Conservation (phyloP, 2,113 vertebrate species). For the Spea multiplicata region DNA sequence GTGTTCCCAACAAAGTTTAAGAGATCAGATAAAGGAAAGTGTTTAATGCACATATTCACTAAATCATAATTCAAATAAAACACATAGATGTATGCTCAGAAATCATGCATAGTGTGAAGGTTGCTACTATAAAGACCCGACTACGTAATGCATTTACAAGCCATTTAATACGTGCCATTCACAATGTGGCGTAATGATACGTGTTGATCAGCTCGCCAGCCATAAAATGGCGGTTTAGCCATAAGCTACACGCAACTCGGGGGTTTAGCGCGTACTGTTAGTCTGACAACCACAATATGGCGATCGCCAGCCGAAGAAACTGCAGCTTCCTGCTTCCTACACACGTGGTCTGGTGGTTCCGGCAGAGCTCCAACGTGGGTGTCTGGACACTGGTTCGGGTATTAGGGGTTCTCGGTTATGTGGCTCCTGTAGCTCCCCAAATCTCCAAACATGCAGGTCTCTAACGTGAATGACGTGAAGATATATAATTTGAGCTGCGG, state of each 20-base stretch:
- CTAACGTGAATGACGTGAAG: constrained; percentile 93
- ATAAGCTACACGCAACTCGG: too few species aligned
- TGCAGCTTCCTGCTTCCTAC: constrained; percentile 27
- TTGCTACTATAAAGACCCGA: too few species aligned
- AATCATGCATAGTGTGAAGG: too few species aligned
- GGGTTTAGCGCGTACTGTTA: not conserved
- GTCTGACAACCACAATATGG: not conserved
- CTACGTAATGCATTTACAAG: too few species aligned
- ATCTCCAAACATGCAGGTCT: constrained; percentile 79
- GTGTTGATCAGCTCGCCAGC: too few species aligned
- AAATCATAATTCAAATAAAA: too few species aligned
- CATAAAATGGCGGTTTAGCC: not conserved
- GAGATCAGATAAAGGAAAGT: too few species aligned
- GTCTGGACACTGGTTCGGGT: accelerated
- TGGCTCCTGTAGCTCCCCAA: not conserved
- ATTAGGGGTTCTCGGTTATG: not conserved
- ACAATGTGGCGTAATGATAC: too few species aligned
- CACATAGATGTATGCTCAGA: too few species aligned
- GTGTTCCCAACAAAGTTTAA: too few species aligned
- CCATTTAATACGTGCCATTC: too few species aligned
- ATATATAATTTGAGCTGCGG: constrained; percentile 95
- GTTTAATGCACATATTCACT: too few species aligned
- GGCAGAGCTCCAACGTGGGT: constrained; percentile 41
- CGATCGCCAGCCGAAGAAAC: not conserved
- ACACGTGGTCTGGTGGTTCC: constrained; percentile 21